Conservation (phyloP, 2,888 invertebrate species). For the Masnerella sp. region DNA sequence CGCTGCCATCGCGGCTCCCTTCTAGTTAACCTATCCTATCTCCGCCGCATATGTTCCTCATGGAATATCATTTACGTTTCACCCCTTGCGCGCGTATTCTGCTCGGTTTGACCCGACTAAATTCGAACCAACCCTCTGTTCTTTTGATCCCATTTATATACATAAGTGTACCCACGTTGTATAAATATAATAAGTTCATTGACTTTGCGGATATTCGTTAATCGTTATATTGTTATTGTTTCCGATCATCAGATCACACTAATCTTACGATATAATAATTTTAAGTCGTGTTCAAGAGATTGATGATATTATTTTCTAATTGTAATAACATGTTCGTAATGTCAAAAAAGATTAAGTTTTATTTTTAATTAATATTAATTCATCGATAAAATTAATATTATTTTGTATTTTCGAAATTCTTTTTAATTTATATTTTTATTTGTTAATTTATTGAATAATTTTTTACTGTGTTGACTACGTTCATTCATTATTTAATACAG, state of each 20-base stretch:
- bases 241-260: constrained; percentile 3
- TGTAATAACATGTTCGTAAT: too few relatives aligned
- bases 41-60: constrained; percentile 75
- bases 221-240: constrained; percentile 33
- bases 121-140: constrained; percentile 41
- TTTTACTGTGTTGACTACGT: too few relatives aligned
- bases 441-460: too few relatives aligned
- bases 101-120: constrained; percentile 39
- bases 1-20: constrained; percentile 68
- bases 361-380: too few relatives aligned
- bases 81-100: constrained; percentile 63
- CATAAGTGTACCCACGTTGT: constrained; percentile 35
- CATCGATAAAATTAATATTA: too few relatives aligned
- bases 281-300: too few relatives aligned
- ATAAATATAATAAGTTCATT: constrained; percentile 55
- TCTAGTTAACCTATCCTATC: constrained; percentile 65
- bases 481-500: too few relatives aligned
- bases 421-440: too few relatives aligned
- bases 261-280: constrained; percentile 1
- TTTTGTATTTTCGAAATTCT: too few relatives aligned
- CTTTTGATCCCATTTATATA: constrained; percentile 53
- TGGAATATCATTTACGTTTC: constrained; percentile 77
- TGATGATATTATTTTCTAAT: too few relatives aligned
- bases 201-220: constrained; percentile 36
- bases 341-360: too few relatives aligned